Conservation (phyloP, 2,113 vertebrate genomes). For the Notarius quadriscutis region DNA sequence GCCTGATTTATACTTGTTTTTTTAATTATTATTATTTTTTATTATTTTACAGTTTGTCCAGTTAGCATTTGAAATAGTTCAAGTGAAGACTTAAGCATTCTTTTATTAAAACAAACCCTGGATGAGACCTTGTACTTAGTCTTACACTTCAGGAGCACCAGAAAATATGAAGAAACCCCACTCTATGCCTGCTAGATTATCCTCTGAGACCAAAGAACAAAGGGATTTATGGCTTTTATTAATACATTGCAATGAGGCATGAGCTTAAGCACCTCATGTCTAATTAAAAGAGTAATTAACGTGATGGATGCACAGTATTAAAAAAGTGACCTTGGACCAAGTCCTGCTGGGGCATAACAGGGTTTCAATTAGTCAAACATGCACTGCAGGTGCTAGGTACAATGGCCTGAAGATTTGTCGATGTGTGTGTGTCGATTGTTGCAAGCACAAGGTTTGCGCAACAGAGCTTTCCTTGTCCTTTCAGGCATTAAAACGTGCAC, state of each 20-base stretch:
- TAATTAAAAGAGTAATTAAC: constrained; percentile 55
- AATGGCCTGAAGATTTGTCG: constrained; percentile 24
- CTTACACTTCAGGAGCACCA: neutral
- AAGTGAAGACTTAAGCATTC: neutral
- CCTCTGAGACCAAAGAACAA: constrained; percentile 37
- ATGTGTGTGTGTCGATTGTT: constrained; percentile 36
- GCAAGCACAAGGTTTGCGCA: constrained; percentile 5
- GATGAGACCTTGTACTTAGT: neutral
- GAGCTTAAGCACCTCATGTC: constrained; percentile 48
- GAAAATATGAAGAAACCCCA: neutral
- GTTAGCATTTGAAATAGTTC: neutral
- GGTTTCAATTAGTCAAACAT: constrained; percentile 38
- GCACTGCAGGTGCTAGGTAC: constrained; percentile 32
- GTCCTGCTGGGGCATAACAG: constrained; percentile 26
- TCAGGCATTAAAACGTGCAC: constrained; percentile 5
- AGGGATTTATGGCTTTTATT: constrained; percentile 44
- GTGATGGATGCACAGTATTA: constrained; percentile 43
- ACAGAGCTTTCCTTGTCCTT: constrained; percentile 44
- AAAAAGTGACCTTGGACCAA: constrained; percentile 35
- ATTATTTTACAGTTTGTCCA: neutral
- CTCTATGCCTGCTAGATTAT: neutral
- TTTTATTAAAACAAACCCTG: neutral
- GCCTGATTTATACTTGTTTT: neutral
- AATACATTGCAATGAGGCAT: constrained; percentile 42
- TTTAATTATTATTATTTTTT: neutral